These are phyloP conservation scores for Alviniconcha strummeri DNA, from an alignment of 2,888 invertebrate species.

Conservation along the genomic window DNA sequence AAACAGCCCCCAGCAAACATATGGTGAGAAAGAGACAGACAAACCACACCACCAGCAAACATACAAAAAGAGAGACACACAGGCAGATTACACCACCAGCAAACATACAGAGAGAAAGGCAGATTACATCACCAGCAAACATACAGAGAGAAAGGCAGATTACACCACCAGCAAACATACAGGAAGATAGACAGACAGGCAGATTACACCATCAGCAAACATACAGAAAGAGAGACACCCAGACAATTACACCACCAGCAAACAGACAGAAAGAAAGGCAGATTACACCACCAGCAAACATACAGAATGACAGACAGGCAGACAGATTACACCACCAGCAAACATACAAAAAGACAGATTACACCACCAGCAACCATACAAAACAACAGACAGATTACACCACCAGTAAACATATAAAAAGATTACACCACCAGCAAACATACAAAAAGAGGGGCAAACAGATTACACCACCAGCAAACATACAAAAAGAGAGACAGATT, in stretches of 20 bases:
- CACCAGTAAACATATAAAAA: not conserved
- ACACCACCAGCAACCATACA: not conserved
- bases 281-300: conserved; percentile 49
- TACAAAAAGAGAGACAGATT: not conserved
- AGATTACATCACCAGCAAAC: no score
- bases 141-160: not conserved
- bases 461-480: conserved; percentile 47
- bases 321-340: no score
- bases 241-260: no score
- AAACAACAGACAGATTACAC: not conserved
- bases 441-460: not conserved
- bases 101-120: not conserved
- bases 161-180: not conserved
- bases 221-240: not conserved
- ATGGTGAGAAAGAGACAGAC: not conserved
- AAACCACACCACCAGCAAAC: not conserved
- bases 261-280: not conserved
- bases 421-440: not conserved
- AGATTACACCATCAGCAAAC: not conserved
- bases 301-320: not conserved
- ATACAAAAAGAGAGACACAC: not conserved
- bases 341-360: not conserved
- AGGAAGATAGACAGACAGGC: not conserved
- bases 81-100: not conserved
- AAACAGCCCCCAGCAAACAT: conserved; percentile 55